Evolutionary conservation across 2,113 vertebrate species (phyloP), one percentile per base, ranked within the genome.

Genomic region (Pholis gunnellus): DNA sequence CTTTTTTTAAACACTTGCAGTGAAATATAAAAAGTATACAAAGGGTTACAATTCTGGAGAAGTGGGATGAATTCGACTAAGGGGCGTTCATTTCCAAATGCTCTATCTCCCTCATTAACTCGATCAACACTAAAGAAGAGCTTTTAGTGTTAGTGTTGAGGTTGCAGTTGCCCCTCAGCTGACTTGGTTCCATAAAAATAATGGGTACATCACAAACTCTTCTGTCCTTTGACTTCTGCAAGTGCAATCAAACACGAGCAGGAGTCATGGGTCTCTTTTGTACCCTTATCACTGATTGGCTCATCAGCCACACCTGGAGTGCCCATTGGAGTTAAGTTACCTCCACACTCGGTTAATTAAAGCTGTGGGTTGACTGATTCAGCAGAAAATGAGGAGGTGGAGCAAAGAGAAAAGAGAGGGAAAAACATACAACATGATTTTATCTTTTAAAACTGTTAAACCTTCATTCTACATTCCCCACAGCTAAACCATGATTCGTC

Each of bases 301-400:
- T 63, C 36, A 64, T 69, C 34, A 25, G 46, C 17, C 31, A 31
- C 68, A 78, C 36, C 66, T 71, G 65, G 10, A 31, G 40, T 6
- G 9, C 70, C n/a, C 38, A 15, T 7, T 13, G 13, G 40, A 46
- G 38, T 50, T 11, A 3, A 42, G 44, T 3, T 22, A n/a, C 17
- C 7, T 50, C 6, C 36, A 27, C 20, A 34, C 9, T 9, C 1
- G 10, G 25, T 29, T 42, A 15, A 20, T 4, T 36, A 4, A 36
- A 56, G 66, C 27, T 15, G 48, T 36, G 57, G 48, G 27, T 6
- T 27, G 46, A 71, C 38, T 9, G 0, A 76, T 46, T 70, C 15
- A 27, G 14, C 46, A 64, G 34, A 22, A 63, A 38, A 36, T 11
- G 5, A 72, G 36, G 15, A 5, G 18, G 18, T 2, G 6, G 4